Base-by-base conservation (phyloP, 1,140 invertebrate genomes). In the Chionoecetes opilio region DNA sequence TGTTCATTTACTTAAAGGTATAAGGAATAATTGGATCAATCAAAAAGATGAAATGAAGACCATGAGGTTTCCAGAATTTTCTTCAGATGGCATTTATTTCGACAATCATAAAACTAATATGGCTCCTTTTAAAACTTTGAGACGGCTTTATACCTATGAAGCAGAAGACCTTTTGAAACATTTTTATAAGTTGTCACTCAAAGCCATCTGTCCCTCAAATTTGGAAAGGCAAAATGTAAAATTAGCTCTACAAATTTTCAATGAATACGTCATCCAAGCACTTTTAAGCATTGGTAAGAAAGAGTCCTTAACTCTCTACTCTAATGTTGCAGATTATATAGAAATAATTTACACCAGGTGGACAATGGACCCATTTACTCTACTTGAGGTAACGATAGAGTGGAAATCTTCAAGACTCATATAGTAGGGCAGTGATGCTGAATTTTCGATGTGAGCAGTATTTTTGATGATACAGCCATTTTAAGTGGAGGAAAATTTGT, bases 41-140 rank as follows among this genome's bases (percentile, higher is more conserved):
- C 88, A 90, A n/a, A 90, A 90, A n/a, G n/a, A 90, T 41, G 35
- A 14, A 9, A 5, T 41, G 3, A 46, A 38, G 29, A 17, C 88
- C 14, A 86, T 96, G 93, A 41, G 31, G 3, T 17, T 41, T 31
- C 96, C 93, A 14, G 41, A 90, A 2, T 92, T 63, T 82, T 82
- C 53, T 21, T 82, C 6, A 3, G n/a, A 75, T 31, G 17, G 53
- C 3, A 17, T 38, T 63, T 75, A 92, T 82, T n/a, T n/a, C n/a
- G n/a, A 63, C 3, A 3, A 9, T 29, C 9, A 1, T 9, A 34
- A 32, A 2, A 92, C 29, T 11, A 1, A 31, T 63, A 75, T 75
- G 32, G n/a, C 63, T 82, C 91, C 63, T 34, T 92, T 82, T 32
- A 63, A 2, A 2, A 82, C 91, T 32, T 82, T 92, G 32, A 8